phyloP scores from a whole-genome alignment of 1,140 invertebrate genomes.

The Leptonema lineaticorne region DNA sequence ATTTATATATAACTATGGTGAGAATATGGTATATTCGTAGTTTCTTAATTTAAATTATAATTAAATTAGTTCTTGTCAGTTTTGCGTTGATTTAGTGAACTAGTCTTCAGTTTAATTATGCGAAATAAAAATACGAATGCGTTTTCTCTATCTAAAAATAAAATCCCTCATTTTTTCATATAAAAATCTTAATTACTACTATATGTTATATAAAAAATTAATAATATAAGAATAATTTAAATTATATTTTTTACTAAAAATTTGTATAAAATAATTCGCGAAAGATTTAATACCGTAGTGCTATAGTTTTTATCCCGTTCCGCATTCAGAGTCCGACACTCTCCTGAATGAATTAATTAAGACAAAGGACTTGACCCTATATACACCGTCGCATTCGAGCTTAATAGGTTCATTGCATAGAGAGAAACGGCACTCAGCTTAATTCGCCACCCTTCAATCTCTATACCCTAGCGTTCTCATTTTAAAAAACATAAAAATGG shows the following conservation, averaged over 20 bases:
- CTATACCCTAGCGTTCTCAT: too few relatives aligned
- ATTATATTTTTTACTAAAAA: neutral
- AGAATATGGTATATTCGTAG: too few relatives aligned
- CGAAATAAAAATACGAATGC: too few relatives aligned
- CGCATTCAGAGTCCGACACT: slow-evolving; percentile 23
- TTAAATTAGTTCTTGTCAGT: too few relatives aligned
- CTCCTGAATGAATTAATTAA: slow-evolving; percentile 23
- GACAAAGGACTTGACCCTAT: slow-evolving; percentile 23
- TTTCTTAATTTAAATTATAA: too few relatives aligned
- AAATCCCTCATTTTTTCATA: neutral
- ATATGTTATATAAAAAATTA: too few relatives aligned
- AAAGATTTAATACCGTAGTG: neutral
- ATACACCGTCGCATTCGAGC: neutral
- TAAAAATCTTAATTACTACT: neutral
- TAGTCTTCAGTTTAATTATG: too few relatives aligned
- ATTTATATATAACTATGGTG: too few relatives aligned
- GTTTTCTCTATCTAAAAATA: neutral
- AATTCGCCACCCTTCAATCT: neutral
- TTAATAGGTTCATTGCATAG: neutral
- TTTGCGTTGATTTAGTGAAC: too few relatives aligned
- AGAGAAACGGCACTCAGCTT: neutral
- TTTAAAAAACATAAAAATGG: too few relatives aligned
- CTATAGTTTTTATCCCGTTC: slow-evolving; percentile 14
- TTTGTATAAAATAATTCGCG: neutral
- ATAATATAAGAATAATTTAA: neutral